Evolutionary conservation across 2,113 vertebrate genomes (phyloP).

Genomic region (Menura novaehollandiae): DNA sequence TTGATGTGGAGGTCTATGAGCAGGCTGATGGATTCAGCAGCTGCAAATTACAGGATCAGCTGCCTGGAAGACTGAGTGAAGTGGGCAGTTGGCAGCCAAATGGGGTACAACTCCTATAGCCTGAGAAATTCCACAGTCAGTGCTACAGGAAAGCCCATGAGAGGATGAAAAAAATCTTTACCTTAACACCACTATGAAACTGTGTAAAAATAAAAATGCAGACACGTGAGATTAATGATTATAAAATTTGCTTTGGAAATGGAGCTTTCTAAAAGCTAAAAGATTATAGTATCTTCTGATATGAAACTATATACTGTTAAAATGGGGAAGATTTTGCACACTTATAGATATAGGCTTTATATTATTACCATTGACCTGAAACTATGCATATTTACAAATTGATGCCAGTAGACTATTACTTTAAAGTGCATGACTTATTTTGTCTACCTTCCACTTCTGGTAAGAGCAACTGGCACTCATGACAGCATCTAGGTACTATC

Average conservation of each 20-base stretch:
- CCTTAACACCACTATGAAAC: background rate
- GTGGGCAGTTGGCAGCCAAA: constrained; percentile 37
- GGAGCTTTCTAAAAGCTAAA: background rate
- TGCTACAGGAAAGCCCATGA: background rate
- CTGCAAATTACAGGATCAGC: constrained; percentile 43
- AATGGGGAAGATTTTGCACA: background rate
- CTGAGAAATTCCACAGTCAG: constrained; percentile 6
- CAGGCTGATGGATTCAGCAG: constrained; percentile 41
- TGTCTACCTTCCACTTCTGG: background rate
- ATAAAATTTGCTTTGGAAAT: background rate
- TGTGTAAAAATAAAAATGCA: background rate
- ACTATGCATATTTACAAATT: background rate
- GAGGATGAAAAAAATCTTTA: background rate
- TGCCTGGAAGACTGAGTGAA: constrained; percentile 47
- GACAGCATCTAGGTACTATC: background rate
- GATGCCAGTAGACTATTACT: background rate
- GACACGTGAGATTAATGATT: background rate
- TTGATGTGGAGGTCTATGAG: background rate
- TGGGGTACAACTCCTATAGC: background rate
- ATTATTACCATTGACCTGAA: background rate
- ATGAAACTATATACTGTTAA: background rate
- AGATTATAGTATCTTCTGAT: background rate
- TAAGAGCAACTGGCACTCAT: background rate
- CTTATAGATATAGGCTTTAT: background rate
- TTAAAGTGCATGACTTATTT: background rate